Evolutionary conservation across 2,797 vertebrate species (phyloP).

Genomic region (Sebastes matsubarae): DNA sequence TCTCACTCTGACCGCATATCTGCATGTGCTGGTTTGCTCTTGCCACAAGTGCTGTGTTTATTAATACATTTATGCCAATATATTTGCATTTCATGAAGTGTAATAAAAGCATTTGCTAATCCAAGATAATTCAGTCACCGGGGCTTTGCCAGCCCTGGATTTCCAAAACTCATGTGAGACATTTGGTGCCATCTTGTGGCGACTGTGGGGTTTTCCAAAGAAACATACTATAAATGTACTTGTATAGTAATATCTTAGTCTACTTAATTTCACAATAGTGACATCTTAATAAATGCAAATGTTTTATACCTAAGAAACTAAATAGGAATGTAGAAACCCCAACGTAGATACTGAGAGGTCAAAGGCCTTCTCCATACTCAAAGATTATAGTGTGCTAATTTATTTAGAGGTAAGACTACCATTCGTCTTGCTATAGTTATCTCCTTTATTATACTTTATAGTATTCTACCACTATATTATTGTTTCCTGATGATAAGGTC

Average conservation of each 20-base stretch:
- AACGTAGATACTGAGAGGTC: neutral
- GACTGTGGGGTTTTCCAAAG: neutral
- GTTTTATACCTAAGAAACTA: neutral
- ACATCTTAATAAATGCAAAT: neutral
- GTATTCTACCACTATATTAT: neutral
- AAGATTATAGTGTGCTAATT: neutral
- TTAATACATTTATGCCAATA: conserved; percentile 64
- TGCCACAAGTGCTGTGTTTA: conserved; percentile 57
- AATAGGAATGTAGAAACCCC: neutral
- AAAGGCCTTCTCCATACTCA: neutral
- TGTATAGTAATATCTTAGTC: neutral
- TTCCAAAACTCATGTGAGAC: conserved; percentile 10
- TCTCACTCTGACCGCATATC: conserved; percentile 39
- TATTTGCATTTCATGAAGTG: conserved; percentile 67
- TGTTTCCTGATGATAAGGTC: neutral
- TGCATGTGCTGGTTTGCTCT: conserved; percentile 44
- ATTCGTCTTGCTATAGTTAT: neutral
- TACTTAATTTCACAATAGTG: neutral
- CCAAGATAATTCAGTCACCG: conserved; percentile 39
- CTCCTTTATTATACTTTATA: neutral
- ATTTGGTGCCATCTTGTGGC: conserved; percentile 68
- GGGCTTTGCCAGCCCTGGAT: conserved; percentile 4
- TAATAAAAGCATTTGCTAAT: conserved; percentile 47
- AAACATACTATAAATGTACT: neutral
- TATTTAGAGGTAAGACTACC: neutral